Evolutionary conservation across 2,797 vertebrate genomes (phyloP).

Genomic region (Discoglossus pictus): DNA sequence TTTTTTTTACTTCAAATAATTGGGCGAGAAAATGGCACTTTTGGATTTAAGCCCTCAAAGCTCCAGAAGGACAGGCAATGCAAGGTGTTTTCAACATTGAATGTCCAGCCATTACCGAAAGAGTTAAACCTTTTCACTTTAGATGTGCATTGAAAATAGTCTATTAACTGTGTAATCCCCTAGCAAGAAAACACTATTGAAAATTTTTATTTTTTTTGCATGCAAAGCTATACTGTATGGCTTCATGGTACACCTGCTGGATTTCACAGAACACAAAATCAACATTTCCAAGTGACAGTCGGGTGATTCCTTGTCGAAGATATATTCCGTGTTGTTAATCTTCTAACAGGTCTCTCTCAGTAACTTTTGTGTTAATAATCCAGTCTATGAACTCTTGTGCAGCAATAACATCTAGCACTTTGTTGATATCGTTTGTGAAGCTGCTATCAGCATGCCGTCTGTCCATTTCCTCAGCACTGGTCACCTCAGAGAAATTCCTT

Average conservation of each 20-base stretch:
- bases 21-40: conserved; percentile 50
- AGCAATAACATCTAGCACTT: conserved; percentile 90
- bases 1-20: conserved; percentile 61
- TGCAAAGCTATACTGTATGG: conserved; percentile 65
- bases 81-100: conserved; percentile 7
- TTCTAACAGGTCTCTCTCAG: conserved; percentile 66
- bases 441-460: conserved; percentile 92
- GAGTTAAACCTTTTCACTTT: conserved; percentile 58
- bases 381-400: conserved; percentile 93
- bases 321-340: conserved; percentile 57
- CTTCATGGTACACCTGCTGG: conserved; percentile 64
- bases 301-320: conserved; percentile 60
- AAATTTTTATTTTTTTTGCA: conserved; percentile 63
- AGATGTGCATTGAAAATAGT: conserved; percentile 53
- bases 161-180: conserved; percentile 64
- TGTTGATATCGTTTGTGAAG: conserved; percentile 94
- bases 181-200: conserved; percentile 63
- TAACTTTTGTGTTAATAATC: conserved; percentile 88
- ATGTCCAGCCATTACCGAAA: conserved; percentile 25
- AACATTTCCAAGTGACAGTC: conserved; percentile 63
- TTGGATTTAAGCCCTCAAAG: conserved; percentile 37
- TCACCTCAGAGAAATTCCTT: conserved; percentile 69
- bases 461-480: conserved; percentile 64
- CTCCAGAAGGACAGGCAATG: conserved; percentile 20
- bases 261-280: conserved; percentile 66